These are phyloP conservation scores for Oncorhynchus mykiss DNA, from an alignment of 2,113 vertebrate genomes.

Conservation along the genomic window DNA sequence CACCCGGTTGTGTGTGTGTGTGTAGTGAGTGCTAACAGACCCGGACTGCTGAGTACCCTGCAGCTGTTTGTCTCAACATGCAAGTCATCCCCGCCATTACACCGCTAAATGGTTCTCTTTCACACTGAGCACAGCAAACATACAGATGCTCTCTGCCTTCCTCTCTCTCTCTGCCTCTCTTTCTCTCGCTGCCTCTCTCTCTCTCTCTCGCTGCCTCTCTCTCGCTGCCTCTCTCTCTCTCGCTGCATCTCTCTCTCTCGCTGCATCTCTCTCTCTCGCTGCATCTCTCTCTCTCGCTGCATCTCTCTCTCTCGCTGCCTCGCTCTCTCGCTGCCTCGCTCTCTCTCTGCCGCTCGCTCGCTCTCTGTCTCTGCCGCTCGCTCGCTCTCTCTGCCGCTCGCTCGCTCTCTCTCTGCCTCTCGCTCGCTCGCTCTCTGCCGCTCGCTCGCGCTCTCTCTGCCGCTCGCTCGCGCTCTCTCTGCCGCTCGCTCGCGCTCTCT, in stretches of 20 bases:
- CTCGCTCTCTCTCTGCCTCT: too few species aligned
- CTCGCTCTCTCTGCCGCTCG: too few species aligned
- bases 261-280: slow-evolving; percentile 33
- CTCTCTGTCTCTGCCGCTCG: too few species aligned
- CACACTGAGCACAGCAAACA: slow-evolving; percentile 47
- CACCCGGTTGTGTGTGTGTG: slow-evolving; percentile 50
- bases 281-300: too few species aligned
- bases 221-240: neutral
- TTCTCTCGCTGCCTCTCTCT: too few species aligned
- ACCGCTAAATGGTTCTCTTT: slow-evolving; percentile 68
- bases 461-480: too few species aligned
- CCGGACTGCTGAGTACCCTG: slow-evolving; percentile 67
- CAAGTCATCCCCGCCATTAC: slow-evolving; percentile 73
- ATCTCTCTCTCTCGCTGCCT: too few species aligned
- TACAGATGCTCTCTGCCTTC: slow-evolving; percentile 51
- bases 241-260: too few species aligned
- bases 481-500: too few species aligned
- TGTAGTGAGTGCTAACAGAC: slow-evolving; percentile 62
- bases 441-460: too few species aligned
- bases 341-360: neutral
- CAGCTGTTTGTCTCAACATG: slow-evolving; percentile 73
- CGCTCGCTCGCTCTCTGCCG: too few species aligned
- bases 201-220: slow-evolving; percentile 12
- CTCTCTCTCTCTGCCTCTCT: slow-evolving; percentile 49
- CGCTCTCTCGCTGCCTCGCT: too few species aligned